Conservation (phyloP, 2,888 invertebrate genomes). For the Parnassius mnemosyne region DNA sequence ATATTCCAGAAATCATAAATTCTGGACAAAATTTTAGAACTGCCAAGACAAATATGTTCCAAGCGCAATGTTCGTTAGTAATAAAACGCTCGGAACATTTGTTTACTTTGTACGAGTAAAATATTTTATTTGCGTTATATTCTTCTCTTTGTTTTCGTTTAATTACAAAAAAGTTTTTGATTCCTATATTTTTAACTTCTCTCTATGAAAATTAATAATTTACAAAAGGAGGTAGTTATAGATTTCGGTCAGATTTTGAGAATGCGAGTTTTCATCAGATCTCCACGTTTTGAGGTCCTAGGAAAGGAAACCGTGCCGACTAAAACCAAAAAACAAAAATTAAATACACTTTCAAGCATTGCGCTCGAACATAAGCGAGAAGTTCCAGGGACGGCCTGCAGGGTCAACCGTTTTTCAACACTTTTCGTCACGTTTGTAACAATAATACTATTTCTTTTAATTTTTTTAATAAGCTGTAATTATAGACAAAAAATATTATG, state of each 20-base stretch:
- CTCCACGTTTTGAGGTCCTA: too few species aligned
- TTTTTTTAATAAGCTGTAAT: not conserved
- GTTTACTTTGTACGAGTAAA: constrained; percentile 21
- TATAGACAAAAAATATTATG: not conserved
- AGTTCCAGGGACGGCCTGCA: too few species aligned
- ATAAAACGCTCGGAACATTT: constrained; percentile 19
- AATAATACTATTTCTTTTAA: not conserved
- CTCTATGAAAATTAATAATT: too few species aligned
- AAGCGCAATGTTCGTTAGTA: constrained; percentile 17
- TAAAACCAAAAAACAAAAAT: too few species aligned
- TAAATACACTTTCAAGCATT: too few species aligned
- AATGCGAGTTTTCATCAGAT: too few species aligned
- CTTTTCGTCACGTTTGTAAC: too few species aligned
- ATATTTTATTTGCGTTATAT: constrained; percentile 18
- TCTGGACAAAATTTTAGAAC: constrained; percentile 7
- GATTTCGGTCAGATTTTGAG: too few species aligned
- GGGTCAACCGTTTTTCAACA: too few species aligned
- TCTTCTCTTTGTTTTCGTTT: constrained; percentile 11
- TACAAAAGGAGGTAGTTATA: too few species aligned
- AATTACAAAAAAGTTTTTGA: constrained; percentile 8
- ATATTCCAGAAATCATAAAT: constrained; percentile 3
- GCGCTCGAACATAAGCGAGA: too few species aligned
- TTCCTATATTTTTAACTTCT: not conserved
- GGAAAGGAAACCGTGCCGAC: too few species aligned
- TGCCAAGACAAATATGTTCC: constrained; percentile 19